Percentiles rank a stretch among this genome's conserved stretches.
Conservation (phyloP, 2,797 vertebrate species). For the Pseudochirops corinnae region DNA sequence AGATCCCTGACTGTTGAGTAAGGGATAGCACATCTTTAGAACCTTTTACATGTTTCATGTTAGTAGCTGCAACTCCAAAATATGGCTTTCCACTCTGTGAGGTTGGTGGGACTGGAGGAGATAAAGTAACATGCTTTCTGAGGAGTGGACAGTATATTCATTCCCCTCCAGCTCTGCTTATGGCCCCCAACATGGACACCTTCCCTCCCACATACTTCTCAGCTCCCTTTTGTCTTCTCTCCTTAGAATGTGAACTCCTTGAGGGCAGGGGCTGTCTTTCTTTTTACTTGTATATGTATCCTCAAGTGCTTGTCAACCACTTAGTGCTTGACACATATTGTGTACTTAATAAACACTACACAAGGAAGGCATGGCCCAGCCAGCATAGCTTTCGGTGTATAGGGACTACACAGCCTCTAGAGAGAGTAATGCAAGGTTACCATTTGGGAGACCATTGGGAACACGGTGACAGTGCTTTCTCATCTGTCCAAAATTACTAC, state of each 20-base stretch:
- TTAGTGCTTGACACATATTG: neutral
- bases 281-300: neutral
- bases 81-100: constrained; percentile 8
- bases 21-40: constrained; percentile 34
- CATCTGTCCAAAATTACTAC: neutral
- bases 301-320: neutral
- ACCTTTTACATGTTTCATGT: neutral
- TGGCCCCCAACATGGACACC: neutral
- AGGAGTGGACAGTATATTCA: neutral
- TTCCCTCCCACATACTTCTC: neutral
- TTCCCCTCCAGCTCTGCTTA: neutral
- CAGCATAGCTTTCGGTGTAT: neutral
- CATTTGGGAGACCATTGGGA: neutral
- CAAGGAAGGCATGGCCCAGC: neutral
- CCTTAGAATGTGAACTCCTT: neutral
- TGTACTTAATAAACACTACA: neutral
- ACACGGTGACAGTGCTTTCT: neutral
- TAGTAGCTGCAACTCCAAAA: neutral
- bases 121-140: neutral
- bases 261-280: neutral
- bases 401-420: neutral
- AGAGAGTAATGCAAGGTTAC: neutral
- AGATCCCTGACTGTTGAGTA: neutral
- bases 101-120: neutral
- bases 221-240: neutral